Evolutionary conservation across 2,113 vertebrate species (phyloP).

Genomic region (Sebastes schlegelii): DNA sequence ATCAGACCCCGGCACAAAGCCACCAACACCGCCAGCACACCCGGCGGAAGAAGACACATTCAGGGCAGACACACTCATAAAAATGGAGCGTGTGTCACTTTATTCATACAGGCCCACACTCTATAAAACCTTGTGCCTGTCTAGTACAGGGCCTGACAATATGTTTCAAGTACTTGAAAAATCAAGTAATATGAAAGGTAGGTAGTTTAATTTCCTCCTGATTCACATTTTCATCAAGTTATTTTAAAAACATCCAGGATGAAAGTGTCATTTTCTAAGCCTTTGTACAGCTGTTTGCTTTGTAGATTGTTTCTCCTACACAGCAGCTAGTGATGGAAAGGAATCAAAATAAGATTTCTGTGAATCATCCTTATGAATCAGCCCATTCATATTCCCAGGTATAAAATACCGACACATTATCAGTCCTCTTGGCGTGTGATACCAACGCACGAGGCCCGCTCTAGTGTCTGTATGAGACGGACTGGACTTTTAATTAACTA

Average conservation of each 20-base stretch:
- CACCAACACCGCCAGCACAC: slow-evolving; percentile 56
- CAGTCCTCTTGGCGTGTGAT: too few relatives aligned
- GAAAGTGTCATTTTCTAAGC: not conserved
- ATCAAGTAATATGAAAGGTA: not conserved
- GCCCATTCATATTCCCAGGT: too few relatives aligned
- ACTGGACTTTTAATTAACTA: too few relatives aligned
- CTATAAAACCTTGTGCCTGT: not conserved
- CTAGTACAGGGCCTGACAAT: not conserved
- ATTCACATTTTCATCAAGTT: not conserved
- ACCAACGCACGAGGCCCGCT: too few relatives aligned
- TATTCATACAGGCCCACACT: not conserved
- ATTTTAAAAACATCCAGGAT: not conserved
- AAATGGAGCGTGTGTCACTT: not conserved
- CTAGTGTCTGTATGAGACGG: too few relatives aligned
- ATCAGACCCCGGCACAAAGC: slow-evolving; percentile 79
- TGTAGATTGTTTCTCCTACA: not conserved
- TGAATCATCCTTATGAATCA: not conserved
- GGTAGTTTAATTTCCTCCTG: not conserved
- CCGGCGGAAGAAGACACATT: slow-evolving; percentile 27
- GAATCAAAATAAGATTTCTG: not conserved
- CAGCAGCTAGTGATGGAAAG: not conserved
- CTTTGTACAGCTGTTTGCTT: not conserved
- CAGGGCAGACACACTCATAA: slow-evolving; percentile 18
- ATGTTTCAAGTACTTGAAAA: not conserved
- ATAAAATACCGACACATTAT: too few relatives aligned